Conservation (phyloP, 2,113 vertebrate species). For the Apistogramma diplotaenia region DNA sequence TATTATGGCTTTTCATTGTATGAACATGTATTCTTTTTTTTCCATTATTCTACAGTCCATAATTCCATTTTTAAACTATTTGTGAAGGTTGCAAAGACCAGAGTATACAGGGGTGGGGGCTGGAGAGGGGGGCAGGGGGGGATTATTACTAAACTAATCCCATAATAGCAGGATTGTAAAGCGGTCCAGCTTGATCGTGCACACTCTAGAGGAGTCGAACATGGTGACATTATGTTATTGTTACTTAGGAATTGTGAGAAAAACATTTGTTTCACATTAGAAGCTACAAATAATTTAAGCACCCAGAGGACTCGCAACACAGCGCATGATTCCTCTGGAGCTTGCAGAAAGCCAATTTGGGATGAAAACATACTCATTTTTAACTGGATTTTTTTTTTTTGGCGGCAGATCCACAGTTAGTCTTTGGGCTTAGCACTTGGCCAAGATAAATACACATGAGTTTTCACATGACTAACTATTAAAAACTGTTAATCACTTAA, state of each 20-base stretch:
- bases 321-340: not conserved
- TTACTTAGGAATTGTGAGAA: not conserved
- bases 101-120: not conserved
- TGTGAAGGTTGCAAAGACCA: not conserved
- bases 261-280: not conserved
- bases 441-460: not conserved
- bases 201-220: not conserved
- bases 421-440: not conserved
- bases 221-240: not conserved
- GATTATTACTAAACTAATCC: not conserved
- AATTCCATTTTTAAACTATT: not conserved
- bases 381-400: not conserved
- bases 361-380: not conserved
- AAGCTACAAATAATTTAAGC: not conserved
- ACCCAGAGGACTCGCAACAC: not conserved
- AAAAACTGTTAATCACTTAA: not conserved
- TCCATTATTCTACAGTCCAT: not conserved
- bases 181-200: not conserved
- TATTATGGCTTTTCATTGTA: not conserved
- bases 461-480: not conserved
- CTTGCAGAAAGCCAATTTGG: not conserved
- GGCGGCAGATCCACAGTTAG: not conserved
- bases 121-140: too few species aligned
- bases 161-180: not conserved
- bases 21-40: not conserved